Conservation (phyloP, 2,113 vertebrate species). For the Vireo altiloquus region DNA sequence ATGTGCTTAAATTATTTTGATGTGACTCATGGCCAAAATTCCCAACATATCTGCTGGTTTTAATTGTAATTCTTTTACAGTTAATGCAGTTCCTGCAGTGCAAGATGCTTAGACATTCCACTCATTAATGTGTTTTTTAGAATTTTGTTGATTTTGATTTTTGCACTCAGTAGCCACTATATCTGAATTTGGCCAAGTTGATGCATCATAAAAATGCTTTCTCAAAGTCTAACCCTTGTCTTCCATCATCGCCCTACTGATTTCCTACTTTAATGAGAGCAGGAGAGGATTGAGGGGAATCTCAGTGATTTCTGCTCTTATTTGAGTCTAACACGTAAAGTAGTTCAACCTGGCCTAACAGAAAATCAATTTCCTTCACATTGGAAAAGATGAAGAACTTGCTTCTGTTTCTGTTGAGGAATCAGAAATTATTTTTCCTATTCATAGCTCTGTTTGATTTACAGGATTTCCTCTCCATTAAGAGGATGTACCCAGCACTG, state of each 20-base stretch:
- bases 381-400: not conserved
- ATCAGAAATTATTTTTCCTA: not conserved
- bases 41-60: not conserved
- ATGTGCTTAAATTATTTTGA: not conserved
- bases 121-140: not conserved
- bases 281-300: not conserved
- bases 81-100: not conserved
- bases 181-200: not conserved
- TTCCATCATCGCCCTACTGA: not conserved
- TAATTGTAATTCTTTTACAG: not conserved
- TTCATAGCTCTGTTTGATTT: not conserved
- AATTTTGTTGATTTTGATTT: not conserved
- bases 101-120: not conserved
- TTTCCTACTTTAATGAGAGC: not conserved
- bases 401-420: not conserved
- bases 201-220: not conserved
- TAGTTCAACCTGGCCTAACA: not conserved
- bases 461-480: not conserved
- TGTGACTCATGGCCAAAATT: not conserved
- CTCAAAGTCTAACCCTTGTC: not conserved
- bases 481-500: not conserved
- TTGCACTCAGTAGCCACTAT: not conserved
- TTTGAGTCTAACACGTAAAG: not conserved
- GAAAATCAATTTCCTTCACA: accelerated
- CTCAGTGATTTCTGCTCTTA: not conserved